Base-by-base conservation (phyloP, 2,113 vertebrate genomes). In the Gila orcuttii region DNA sequence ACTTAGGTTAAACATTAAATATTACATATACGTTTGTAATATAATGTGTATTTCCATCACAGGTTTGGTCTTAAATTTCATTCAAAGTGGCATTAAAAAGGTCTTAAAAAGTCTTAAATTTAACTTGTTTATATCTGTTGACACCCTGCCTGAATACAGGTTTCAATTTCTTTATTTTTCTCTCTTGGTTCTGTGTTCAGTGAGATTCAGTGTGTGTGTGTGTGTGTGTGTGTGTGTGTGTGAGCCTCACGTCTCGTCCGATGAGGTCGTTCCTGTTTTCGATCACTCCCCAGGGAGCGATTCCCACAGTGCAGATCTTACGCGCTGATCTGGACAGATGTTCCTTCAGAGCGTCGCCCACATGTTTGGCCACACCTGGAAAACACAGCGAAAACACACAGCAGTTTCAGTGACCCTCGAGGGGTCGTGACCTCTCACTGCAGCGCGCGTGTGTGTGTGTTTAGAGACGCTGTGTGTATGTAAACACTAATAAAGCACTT, bases 281-380 rank as follows among this genome's bases (percentile, higher is more conserved):
- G 91, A 99, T 99, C 85, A 99, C 97, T 91, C 98, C 98, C 98
- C 98, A 99, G 0, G 98, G 96, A 86, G 98, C 97, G 82, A 99
- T 97, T 81, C 98, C 98, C 69, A 99, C 97, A 91, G 97, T 97
- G 95, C 97, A 99, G 95, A 99, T 99, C 93, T 99, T 99, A 93
- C 96, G 96, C 88, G 97, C 97, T 86, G 97, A 99, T 93, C 96
- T 95, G 90, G 97, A 98, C 86, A 96, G 96, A 79, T 99, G 97
- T 92, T 99, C 98, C 95, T 96, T 97, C 80, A 99, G 96, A 86
- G 98, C 98, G 88, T 99, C 98, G 42, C 98, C 98, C 85, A 99
- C 98, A 91, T 99, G 98, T 92, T 99, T 99, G 25, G 97, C 98
- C 91, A 98, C 98, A 95, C 98, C 98, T 99, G 66, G 12, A 75